Conservation (phyloP, 2,113 vertebrate genomes). For the Pelmatolapia mariae region DNA sequence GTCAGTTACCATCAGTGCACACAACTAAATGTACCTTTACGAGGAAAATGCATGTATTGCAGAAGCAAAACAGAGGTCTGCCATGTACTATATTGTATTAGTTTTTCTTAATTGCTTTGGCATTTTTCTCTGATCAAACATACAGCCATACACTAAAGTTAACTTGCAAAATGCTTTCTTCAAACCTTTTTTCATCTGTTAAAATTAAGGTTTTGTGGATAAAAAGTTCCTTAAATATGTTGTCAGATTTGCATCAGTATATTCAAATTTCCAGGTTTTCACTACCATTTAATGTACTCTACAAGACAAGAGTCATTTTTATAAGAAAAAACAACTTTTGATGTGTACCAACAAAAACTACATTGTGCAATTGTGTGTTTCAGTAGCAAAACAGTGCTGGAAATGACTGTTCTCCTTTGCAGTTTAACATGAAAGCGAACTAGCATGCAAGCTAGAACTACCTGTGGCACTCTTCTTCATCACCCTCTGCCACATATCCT, state of each 20-base stretch:
- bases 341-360: not conserved
- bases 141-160: not conserved
- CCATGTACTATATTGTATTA: not conserved
- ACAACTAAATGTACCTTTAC: fast-evolving
- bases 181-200: not conserved
- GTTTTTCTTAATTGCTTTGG: not conserved
- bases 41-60: not conserved
- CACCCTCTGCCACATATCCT: not conserved
- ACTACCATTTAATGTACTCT: not conserved
- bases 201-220: not conserved
- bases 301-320: not conserved
- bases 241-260: not conserved
- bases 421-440: not conserved
- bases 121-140: not conserved
- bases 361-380: not conserved
- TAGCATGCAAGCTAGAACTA: not conserved
- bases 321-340: not conserved
- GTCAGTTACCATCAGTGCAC: not conserved
- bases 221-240: not conserved
- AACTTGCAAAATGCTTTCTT: not conserved
- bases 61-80: not conserved
- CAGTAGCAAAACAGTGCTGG: not conserved
- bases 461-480: not conserved
- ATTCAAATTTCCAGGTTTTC: not conserved
- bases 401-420: not conserved